Evolutionary conservation across 2,888 invertebrate species (phyloP).

Genomic region (Rhyacophila evoluta): DNA sequence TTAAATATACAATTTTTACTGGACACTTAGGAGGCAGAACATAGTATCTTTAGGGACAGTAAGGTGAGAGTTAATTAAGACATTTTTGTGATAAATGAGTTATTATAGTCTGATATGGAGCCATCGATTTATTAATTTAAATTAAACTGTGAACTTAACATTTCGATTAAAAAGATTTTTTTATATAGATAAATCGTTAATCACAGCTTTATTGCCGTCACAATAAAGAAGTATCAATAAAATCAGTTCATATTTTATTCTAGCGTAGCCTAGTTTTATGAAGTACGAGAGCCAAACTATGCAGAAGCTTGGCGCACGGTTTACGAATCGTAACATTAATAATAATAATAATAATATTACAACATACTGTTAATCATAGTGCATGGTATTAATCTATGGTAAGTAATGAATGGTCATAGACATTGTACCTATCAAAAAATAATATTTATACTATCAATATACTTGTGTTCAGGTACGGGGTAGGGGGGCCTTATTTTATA

Average conservation of each 20-base stretch:
- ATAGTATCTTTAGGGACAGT: no score
- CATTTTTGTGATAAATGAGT: no score
- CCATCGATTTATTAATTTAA: no score
- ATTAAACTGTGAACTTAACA: no score
- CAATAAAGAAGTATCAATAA: constrained; percentile 19
- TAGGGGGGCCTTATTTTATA: constrained; percentile 44
- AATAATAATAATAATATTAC: no score
- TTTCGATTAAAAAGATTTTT: no score
- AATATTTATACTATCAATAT: constrained; percentile 25
- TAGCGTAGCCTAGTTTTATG: neutral
- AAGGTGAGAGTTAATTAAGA: no score
- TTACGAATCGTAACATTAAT: neutral
- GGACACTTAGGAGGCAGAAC: no score
- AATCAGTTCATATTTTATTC: neutral
- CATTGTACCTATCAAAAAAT: constrained; percentile 20
- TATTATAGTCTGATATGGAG: no score
- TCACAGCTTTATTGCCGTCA: constrained; percentile 5
- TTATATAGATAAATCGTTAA: neutral
- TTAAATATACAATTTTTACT: no score
- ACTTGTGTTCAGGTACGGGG: constrained; percentile 50
- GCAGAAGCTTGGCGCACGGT: neutral
- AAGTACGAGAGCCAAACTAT: neutral
- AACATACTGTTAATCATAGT: neutral
- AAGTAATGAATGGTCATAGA: constrained; percentile 26
- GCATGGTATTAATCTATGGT: constrained; percentile 15